Base-by-base conservation (phyloP, 2,797 vertebrate species). In the Chaetodon trifasciatus region DNA sequence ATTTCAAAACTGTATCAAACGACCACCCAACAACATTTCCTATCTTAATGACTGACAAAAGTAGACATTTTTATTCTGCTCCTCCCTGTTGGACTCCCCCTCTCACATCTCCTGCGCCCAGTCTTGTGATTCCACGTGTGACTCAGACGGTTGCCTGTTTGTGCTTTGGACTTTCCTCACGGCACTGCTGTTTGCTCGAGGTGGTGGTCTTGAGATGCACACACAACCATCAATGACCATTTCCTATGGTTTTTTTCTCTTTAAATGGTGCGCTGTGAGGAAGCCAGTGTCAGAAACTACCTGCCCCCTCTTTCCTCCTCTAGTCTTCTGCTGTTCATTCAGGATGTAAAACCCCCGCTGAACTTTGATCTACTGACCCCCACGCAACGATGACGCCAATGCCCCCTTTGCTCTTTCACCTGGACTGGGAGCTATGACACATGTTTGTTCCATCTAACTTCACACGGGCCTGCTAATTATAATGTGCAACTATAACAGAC, bases 41-140 rank as follows among this genome's bases (percentile, higher is more conserved):
- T 1, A 1, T 60, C 57, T 65, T 37, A 73, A 81, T 79, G 74
- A 84, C 11, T 70, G 71, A 86, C 50, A 60, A n/a, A 65, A 8
- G 44, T 4, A 56, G 39, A 81, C 44, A 37, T 50, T 70, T 58
- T 57, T 47, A 16, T 68, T 52, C 40, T 44, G 35, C 23, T 19
- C 60, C 52, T 79, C 37, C 61, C 66, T 70, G 37, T 58, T 58
- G 40, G 35, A 69, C 80, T 58, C 57, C 67, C 28, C 73, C 64
- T 24, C 23, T 65, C 68, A 66, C 62, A 53, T 72, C 69, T 86
- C 75, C 79, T 79, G 84, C 69, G 28, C 23, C 28, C 62, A 37
- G 87, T 93, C 89, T 93, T 88, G 87, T 94, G 91, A 92, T 88
- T 74, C 61, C 88, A 88, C 56, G 70, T 82, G 87, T 65, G 47